Base-by-base conservation (phyloP, 2,113 vertebrate species). In the Scomber scombrus region DNA sequence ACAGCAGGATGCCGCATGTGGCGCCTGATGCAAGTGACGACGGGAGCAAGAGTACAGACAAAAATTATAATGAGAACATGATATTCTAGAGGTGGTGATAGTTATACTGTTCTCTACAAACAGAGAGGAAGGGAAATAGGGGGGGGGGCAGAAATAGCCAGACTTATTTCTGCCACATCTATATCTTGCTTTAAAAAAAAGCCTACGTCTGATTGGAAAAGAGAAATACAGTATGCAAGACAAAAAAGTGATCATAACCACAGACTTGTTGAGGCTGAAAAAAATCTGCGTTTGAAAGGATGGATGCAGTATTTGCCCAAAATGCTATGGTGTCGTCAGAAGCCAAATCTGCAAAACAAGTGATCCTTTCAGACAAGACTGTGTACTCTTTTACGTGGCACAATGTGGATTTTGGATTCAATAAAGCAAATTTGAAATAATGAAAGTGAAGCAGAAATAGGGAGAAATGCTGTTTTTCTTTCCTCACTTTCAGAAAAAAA, bases 391-490 rank as follows among this genome's bases (percentile, higher is more conserved):
- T 49, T 64, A 18, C 34, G 70, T 75, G 77, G 51, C 71, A 78
- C 62, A 80, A 75, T 49, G 63, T 21, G 43, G 45, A 54, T 82
- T 82, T 75, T 61, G 73, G 61, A 84, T 83, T 81, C 69, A 83
- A 76, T 69, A 45, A 57, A 50, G 61, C 56, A 16, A 80, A 85
- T 90, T 78, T 83, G 79, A 72, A 90, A 76, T 86, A 86, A 89
- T 89, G 65, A 86, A 81, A 85, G 65, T 58, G 60, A 84, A 82
- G 16, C 26, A 76, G 60, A 85, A 78, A 79, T 51, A 21, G 67
- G 43, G 26, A 7, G 12, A 76, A 55, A 14, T 19, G n/a, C 50
- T 66, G 49, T 40, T 34, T 34, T 34, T 34, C 7, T 4, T 34
- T 34, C 46, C 23, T 81, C 82, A 77, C 83, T 69, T 73, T 75